Percentiles rank a stretch among this genome's conserved stretches.
Conservation (phyloP, 2,113 vertebrate genomes). For the Phylloscopus whistleri region DNA sequence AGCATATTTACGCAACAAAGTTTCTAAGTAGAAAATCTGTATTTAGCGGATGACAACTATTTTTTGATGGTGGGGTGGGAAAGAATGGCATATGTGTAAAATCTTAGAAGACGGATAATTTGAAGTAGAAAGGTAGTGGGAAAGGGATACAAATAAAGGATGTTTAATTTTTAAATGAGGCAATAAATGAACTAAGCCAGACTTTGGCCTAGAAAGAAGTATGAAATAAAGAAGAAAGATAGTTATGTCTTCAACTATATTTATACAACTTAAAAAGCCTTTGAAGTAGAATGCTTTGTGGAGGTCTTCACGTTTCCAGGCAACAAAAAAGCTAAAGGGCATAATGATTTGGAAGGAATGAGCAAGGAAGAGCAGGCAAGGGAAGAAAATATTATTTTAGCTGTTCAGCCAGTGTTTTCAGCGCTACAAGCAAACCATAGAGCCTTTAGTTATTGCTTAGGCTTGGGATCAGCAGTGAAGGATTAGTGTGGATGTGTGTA, state of each 20-base stretch:
- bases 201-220: constrained; percentile 59
- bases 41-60: constrained; percentile 71
- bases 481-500: neutral
- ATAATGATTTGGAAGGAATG: neutral
- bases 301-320: constrained; percentile 55
- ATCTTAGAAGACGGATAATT: constrained; percentile 38
- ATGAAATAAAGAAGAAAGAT: constrained; percentile 48
- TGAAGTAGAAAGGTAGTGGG: constrained; percentile 58
- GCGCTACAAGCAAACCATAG: constrained; percentile 63
- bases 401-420: constrained; percentile 69
- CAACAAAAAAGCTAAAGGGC: constrained; percentile 41
- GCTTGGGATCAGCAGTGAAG: constrained; percentile 55
- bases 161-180: constrained; percentile 68
- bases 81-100: constrained; percentile 46
- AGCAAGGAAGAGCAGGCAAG: neutral
- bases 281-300: constrained; percentile 49
- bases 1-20: constrained; percentile 66
- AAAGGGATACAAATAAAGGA: constrained; percentile 42
- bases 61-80: constrained; percentile 71
- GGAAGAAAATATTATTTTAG: constrained; percentile 52
- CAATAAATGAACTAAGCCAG: constrained; percentile 69
- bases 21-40: constrained; percentile 75
- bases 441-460: constrained; percentile 57
- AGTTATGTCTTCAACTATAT: constrained; percentile 69
- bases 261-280: constrained; percentile 67